phyloP scores from a whole-genome alignment of 2,888 invertebrate genomes.

The Micoletzkya japonica region DNA sequence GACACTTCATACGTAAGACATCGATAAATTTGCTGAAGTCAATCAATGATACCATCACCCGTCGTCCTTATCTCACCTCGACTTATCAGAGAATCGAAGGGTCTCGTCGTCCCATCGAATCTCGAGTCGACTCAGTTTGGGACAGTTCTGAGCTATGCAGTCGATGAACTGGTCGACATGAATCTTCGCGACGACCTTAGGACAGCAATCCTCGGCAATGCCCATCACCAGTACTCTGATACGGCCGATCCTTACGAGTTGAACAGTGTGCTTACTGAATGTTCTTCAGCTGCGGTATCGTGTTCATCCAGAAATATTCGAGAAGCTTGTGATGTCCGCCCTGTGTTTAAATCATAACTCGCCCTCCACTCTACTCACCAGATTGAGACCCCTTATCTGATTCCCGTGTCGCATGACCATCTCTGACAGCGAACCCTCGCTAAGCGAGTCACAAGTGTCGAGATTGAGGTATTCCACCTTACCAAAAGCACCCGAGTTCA shows the following conservation, averaged over 20 bases:
- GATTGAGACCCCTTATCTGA: slow-evolving; percentile 79
- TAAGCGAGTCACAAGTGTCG: slow-evolving; percentile 90
- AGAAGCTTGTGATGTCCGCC: slow-evolving; percentile 88
- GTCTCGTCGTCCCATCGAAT: slow-evolving; percentile 98
- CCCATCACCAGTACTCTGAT: slow-evolving; percentile 92
- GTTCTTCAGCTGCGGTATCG: slow-evolving; percentile 85
- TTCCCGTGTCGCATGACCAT: slow-evolving; percentile 87
- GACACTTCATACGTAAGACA: slow-evolving; percentile 88
- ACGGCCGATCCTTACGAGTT: background rate
- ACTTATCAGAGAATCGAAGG: slow-evolving; percentile 95
- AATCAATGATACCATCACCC: background rate
- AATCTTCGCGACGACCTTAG: slow-evolving; percentile 80
- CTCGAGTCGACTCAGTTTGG: slow-evolving; percentile 85
- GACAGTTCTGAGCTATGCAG: slow-evolving; percentile 89
- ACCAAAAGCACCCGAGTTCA: slow-evolving; percentile 79
- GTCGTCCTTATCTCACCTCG: slow-evolving; percentile 68
- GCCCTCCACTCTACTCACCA: slow-evolving; percentile 51
- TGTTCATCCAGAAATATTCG: slow-evolving; percentile 95
- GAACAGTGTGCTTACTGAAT: slow-evolving; percentile 75
- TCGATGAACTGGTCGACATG: slow-evolving; percentile 84
- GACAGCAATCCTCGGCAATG: slow-evolving; percentile 90
- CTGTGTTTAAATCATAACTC: slow-evolving; percentile 78
- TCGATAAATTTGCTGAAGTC: slow-evolving; percentile 86
- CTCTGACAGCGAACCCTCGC: slow-evolving; percentile 87
- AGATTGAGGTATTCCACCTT: slow-evolving; percentile 85